phyloP scores from a whole-genome alignment of 2,113 vertebrate genomes.

The Noturus placidus region DNA sequence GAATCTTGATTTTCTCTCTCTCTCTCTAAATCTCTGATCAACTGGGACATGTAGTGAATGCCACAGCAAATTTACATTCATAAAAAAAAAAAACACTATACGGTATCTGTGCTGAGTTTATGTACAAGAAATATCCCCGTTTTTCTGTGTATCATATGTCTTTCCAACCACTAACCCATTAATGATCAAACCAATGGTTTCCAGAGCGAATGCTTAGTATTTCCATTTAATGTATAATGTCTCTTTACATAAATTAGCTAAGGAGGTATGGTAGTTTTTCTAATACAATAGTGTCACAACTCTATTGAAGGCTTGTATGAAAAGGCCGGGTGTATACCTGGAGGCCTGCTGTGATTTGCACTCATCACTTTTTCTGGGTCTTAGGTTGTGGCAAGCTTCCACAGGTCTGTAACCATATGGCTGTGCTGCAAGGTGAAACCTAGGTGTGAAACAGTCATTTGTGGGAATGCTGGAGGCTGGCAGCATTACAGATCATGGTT shows the following conservation, averaged over 20 bases:
- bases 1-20: neutral
- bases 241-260: neutral
- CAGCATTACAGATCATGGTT: slow-evolving; percentile 31
- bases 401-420: slow-evolving; percentile 32
- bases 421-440: slow-evolving; percentile 34
- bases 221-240: neutral
- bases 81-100: neutral
- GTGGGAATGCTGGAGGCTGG: slow-evolving; percentile 42
- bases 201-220: neutral
- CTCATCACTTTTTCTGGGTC: slow-evolving; percentile 16
- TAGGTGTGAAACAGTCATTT: slow-evolving; percentile 48
- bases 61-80: slow-evolving; percentile 20
- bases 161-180: slow-evolving; percentile 1
- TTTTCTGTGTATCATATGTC: slow-evolving; percentile 17
- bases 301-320: neutral
- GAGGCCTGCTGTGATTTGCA: slow-evolving; percentile 10
- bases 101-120: neutral
- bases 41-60: slow-evolving; percentile 50
- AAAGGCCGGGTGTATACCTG: neutral
- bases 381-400: slow-evolving; percentile 39
- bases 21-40: slow-evolving; percentile 32
- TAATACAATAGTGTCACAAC: neutral
- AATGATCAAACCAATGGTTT: slow-evolving; percentile 14
- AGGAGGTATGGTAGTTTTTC: neutral
- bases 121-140: slow-evolving; percentile 9